Base-by-base conservation (phyloP, 1,140 invertebrate species). In the Calycopis cecrops region DNA sequence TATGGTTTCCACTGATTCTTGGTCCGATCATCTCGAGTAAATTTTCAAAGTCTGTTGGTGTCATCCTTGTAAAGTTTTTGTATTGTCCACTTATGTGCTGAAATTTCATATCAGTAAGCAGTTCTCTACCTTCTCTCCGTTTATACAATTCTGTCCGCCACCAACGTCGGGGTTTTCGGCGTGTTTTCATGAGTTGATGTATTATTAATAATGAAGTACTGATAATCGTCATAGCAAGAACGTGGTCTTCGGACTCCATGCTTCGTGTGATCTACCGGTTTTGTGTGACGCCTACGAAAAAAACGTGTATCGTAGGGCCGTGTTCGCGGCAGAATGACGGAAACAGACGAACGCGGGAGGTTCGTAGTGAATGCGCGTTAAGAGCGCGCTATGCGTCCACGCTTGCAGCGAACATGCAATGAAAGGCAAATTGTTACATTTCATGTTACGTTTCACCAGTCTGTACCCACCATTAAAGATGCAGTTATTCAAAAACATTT, bases 71-170 rank as follows among this genome's bases (percentile, higher is more conserved):
- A 48, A 48, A 48, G n/a, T 14, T 48, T 48, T 48, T 48, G 47
- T 48, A 48, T 48, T 48, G 47, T 9, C 47, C 47, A 48, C 47
- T n/a, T n/a, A n/a, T n/a, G n/a, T n/a, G n/a, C n/a, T n/a, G n/a
- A n/a, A n/a, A n/a, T n/a, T n/a, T n/a, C 47, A 48, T 48, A 48
- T 48, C 47, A n/a, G 47, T 48, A 48, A 48, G 47, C 47, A 48
- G 18, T 48, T 48, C 47, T 48, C 47, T 48, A 14, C 47, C 47
- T 48, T 48, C 47, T 48, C 47, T 48, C 9, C 47, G 47, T 48
- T 48, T 48, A 48, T 28, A 48, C 14, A 48, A 48, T 48, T 48
- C 47, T 48, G 47, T 48, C 7, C 47, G 47, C 47, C 47, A 48
- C 47, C 47, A 48, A 48, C 47, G 47, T 48, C 47, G 47, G 18